phyloP scores from a whole-genome alignment of 2,888 invertebrate genomes.

The Patella pellucida region DNA sequence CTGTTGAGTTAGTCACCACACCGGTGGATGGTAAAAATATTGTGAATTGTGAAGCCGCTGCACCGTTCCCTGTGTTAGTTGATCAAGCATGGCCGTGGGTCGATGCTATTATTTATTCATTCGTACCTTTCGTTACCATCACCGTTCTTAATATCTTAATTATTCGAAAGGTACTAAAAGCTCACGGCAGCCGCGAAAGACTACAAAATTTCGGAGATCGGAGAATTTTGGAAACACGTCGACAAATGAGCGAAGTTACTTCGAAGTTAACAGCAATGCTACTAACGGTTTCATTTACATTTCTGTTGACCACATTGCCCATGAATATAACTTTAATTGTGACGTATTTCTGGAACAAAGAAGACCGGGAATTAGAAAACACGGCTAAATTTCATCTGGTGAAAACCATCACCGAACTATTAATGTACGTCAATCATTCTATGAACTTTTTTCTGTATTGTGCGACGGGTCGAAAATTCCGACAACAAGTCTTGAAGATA shows the following conservation, averaged over 20 bases:
- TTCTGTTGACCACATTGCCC: slow-evolving; percentile 65
- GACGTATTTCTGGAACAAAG: slow-evolving; percentile 38
- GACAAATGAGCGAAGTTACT: slow-evolving; percentile 43
- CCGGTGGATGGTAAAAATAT: slow-evolving; percentile 27
- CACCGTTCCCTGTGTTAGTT: slow-evolving; percentile 39
- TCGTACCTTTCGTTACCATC: slow-evolving; percentile 62
- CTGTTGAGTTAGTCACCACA: slow-evolving; percentile 45
- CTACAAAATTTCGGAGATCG: slow-evolving; percentile 22
- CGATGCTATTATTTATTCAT: slow-evolving; percentile 65
- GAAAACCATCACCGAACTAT: slow-evolving; percentile 58
- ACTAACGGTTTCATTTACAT: slow-evolving; percentile 65
- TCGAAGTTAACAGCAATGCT: slow-evolving; percentile 65
- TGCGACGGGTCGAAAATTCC: slow-evolving; percentile 57
- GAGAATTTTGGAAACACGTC: slow-evolving; percentile 10
- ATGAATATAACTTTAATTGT: slow-evolving; percentile 59
- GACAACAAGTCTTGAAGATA: slow-evolving; percentile 43
- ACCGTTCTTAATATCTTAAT: slow-evolving; percentile 62
- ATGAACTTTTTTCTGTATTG: slow-evolving; percentile 64
- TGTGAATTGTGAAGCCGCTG: slow-evolving; percentile 41
- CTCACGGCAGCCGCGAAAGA: slow-evolving; percentile 26
- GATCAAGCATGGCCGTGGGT: slow-evolving; percentile 65
- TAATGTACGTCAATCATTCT: slow-evolving; percentile 67
- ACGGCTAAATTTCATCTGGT: slow-evolving; percentile 48
- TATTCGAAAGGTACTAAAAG: slow-evolving; percentile 58
- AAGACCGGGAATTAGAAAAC: slow-evolving; percentile 27